Percentiles rank a stretch among this genome's conserved stretches.
These are phyloP conservation scores for Poeciliopsis turneri DNA, from an alignment of 2,797 vertebrate genomes.

Conservation along the genomic window DNA sequence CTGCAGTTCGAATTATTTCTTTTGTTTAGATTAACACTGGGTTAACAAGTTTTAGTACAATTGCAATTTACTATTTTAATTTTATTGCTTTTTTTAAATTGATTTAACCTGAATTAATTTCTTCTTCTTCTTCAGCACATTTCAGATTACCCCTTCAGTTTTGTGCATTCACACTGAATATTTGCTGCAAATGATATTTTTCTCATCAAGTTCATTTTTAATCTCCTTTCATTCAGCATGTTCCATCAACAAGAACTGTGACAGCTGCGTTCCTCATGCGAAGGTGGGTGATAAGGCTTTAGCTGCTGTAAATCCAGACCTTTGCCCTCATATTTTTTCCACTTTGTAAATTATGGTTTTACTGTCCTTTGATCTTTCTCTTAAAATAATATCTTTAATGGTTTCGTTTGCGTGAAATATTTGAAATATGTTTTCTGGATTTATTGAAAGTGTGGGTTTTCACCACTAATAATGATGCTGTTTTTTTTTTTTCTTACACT, in stretches of 20 bases:
- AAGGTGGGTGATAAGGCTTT: conserved; percentile 68
- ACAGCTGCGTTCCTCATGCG: conserved; percentile 79
- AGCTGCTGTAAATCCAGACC: background rate
- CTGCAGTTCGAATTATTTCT: background rate
- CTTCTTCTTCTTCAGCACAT: background rate
- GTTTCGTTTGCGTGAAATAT: background rate
- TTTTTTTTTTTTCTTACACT: background rate
- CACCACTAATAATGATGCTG: background rate
- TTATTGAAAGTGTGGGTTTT: background rate
- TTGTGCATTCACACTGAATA: background rate
- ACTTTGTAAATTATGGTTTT: background rate
- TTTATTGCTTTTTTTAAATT: background rate
- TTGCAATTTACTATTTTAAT: background rate
- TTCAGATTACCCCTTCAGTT: background rate
- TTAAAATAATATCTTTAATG: background rate
- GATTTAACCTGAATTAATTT: background rate
- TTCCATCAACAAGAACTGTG: conserved; percentile 72
- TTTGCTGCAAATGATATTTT: background rate
- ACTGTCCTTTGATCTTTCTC: background rate
- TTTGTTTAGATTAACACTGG: background rate
- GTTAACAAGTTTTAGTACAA: background rate
- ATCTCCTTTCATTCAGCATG: conserved; percentile 78
- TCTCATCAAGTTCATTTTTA: background rate
- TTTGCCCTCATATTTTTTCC: background rate
- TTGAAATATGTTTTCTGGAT: background rate